A percentile compares a stretch with the other conserved stretches of the same genome.
phyloP scores from a whole-genome alignment of 2,888 invertebrate species.

The Rhabditophanes sp. region DNA sequence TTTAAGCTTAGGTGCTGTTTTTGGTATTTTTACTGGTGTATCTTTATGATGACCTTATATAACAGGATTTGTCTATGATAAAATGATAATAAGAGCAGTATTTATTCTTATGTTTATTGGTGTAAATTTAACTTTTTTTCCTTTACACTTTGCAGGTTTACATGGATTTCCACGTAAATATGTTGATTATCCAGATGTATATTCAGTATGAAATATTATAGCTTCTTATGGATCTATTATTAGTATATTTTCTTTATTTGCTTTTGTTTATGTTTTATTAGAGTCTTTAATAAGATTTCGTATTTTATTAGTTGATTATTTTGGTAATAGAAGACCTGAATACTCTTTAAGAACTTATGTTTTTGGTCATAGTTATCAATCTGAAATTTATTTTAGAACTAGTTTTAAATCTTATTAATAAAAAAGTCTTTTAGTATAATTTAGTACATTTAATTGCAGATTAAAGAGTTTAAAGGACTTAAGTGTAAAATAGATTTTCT shows the following conservation, averaged over 20 bases:
- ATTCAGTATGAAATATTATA: slow-evolving; percentile 56
- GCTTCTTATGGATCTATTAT: slow-evolving; percentile 58
- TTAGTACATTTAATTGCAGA: slow-evolving; percentile 27
- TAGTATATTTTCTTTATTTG: slow-evolving; percentile 53
- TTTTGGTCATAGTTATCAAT: slow-evolving; percentile 24
- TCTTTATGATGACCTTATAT: slow-evolving; percentile 47
- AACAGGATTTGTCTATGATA: slow-evolving; percentile 54
- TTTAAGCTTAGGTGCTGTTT: slow-evolving; percentile 7
- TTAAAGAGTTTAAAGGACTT: slow-evolving; percentile 21
- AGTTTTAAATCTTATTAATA: slow-evolving; percentile 8
- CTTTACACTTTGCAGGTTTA: slow-evolving; percentile 61
- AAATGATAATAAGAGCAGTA: slow-evolving; percentile 55
- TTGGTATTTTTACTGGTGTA: slow-evolving; percentile 6
- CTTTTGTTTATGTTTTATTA: too few species aligned
- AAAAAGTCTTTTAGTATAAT: slow-evolving; percentile 20
- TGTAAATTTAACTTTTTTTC: slow-evolving; percentile 65
- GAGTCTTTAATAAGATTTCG: too few species aligned
- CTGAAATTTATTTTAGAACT: slow-evolving; percentile 22
- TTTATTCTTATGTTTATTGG: slow-evolving; percentile 60
- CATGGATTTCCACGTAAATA: slow-evolving; percentile 62
- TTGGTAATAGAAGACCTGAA: slow-evolving; percentile 21
- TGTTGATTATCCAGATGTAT: slow-evolving; percentile 58
- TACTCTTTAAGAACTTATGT: slow-evolving; percentile 18
- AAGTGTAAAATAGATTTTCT: too few species aligned
- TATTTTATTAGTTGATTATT: slow-evolving; percentile 39